Percentiles rank a stretch among this genome's conserved stretches.
Evolutionary conservation across 2,888 invertebrate genomes (phyloP).

Genomic region (Entomobrya multifasciata): DNA sequence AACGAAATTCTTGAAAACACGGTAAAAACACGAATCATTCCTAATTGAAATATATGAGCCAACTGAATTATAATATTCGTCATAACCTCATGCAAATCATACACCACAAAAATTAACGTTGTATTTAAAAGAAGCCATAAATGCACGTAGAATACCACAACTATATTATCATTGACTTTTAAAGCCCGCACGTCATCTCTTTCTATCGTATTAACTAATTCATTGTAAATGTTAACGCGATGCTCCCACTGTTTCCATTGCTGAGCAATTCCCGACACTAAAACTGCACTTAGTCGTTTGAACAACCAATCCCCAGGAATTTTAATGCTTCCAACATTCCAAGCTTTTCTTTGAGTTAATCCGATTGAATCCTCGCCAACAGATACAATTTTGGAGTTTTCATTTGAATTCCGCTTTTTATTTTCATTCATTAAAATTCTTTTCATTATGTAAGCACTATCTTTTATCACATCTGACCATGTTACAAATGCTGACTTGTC

Average conservation of each 20-base stretch:
- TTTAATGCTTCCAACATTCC: background rate
- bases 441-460: background rate
- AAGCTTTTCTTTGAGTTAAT: background rate
- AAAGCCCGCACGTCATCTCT: background rate
- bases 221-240: background rate
- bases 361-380: background rate
- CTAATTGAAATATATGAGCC: too few relatives aligned
- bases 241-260: slow-evolving; percentile 3
- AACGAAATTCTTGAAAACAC: too few relatives aligned
- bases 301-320: background rate
- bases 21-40: too few relatives aligned
- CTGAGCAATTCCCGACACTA: background rate
- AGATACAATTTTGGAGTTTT: background rate
- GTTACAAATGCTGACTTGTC: background rate
- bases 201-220: background rate
- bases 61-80: too few relatives aligned
- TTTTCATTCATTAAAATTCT: background rate
- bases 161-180: background rate
- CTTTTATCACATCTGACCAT: background rate
- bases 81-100: too few relatives aligned
- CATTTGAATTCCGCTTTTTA: too few relatives aligned
- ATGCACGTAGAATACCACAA: background rate
- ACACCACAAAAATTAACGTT: too few relatives aligned
- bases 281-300: background rate
- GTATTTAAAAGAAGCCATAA: too few relatives aligned